These are phyloP conservation scores for Polietes domitor DNA, from an alignment of 2,888 invertebrate species.

Conservation along the genomic window DNA sequence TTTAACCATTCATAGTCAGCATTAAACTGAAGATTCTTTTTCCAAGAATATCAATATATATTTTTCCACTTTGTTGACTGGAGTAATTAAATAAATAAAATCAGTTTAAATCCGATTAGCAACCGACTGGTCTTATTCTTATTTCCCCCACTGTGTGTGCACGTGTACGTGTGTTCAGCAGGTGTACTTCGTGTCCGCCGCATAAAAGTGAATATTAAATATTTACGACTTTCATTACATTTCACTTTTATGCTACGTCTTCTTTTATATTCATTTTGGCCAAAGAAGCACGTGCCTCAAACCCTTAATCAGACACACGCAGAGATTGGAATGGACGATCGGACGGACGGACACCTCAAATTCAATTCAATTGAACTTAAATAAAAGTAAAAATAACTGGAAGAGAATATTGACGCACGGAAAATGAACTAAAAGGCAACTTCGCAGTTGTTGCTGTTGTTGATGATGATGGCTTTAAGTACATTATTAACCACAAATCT, in stretches of 20 bases:
- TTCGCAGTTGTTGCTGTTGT: background rate
- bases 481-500: background rate
- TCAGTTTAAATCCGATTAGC: too few relatives aligned
- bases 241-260: slow-evolving; percentile 44
- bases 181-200: background rate
- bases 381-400: slow-evolving; percentile 15
- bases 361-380: background rate
- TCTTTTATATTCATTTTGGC: background rate
- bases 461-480: background rate
- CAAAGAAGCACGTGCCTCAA: slow-evolving; percentile 48
- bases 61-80: too few relatives aligned
- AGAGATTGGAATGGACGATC: background rate
- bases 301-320: background rate
- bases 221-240: slow-evolving; percentile 41
- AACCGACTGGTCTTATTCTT: too few relatives aligned
- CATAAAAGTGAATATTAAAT: background rate
- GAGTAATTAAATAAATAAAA: too few relatives aligned
- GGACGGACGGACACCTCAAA: background rate
- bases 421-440: background rate
- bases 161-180: too few relatives aligned
- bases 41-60: too few relatives aligned
- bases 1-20: too few relatives aligned
- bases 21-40: too few relatives aligned
- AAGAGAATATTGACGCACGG: background rate
- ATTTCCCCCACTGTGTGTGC: too few relatives aligned